Base-by-base conservation (phyloP, 2,888 invertebrate genomes). In the Abrostola tripartita region DNA sequence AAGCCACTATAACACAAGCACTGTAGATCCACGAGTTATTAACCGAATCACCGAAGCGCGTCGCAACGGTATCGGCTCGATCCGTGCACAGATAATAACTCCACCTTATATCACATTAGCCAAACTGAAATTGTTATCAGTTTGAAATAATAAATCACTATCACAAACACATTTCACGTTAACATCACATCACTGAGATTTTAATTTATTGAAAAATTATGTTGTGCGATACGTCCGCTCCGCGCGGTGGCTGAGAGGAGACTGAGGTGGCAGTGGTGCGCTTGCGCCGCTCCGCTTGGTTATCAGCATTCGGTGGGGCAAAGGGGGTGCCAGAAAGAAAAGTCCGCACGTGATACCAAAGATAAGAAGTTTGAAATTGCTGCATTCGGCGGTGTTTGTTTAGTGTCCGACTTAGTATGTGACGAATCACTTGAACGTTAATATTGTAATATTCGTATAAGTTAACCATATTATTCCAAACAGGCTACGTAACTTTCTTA, bases 21-120 rank as follows among this genome's bases (percentile, higher is more conserved):
- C 91, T 89, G 90, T 89, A 89, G 88, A 92, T 91, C 89, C 90
- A 89, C 87, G 84, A 90, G 90, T 90, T 92, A 91, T 92, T 92
- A 93, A 87, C 90, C 87, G 89, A 92, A 89, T 85, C 92, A 89
- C 87, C 91, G 90, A 86, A 91, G 91, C 93, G 91, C 83, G 84
- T 86, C 90, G 84, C 92, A 92, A 92, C 94, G 92, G 94, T 92
- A 91, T 83, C 85, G 86, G 79, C 68, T 77, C 81, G 82, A 86
- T 85, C 82, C 85, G 76, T 72, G 71, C 85, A 81, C 83, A 81
- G 80, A 81, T 82, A 73, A 78, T 80, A 78, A 63, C 74, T 76
- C 67, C 79, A 81, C 81, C 79, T 81, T 78, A 71, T 80, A 74
- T 83, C 85, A 84, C 85, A 82, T 81, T 67, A 78, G 75, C 79